phyloP scores from a whole-genome alignment of 2,888 invertebrate genomes.

The Catonia carolina region DNA sequence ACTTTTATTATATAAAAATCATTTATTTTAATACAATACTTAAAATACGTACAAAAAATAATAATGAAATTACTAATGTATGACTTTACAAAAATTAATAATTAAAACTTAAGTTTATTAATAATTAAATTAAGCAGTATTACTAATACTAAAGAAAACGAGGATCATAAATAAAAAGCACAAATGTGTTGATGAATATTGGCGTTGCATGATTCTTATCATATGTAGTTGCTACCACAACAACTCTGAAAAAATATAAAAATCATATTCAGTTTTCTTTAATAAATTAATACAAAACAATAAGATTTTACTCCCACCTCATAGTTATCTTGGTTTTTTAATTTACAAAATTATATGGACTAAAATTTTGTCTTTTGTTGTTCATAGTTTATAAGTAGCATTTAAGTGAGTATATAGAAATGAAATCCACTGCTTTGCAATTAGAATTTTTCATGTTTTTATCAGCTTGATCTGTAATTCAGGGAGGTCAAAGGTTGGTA shows the following conservation, averaged over 20 bases:
- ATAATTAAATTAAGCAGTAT: too few relatives aligned
- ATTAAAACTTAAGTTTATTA: too few relatives aligned
- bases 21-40: too few relatives aligned
- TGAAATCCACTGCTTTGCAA: too few relatives aligned
- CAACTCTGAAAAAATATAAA: conserved; percentile 16
- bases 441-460: neutral
- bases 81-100: too few relatives aligned
- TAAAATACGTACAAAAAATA: too few relatives aligned
- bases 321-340: neutral
- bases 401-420: too few relatives aligned
- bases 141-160: too few relatives aligned
- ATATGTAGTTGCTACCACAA: conserved; percentile 14
- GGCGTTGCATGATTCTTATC: conserved; percentile 11
- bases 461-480: neutral
- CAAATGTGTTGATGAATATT: conserved; percentile 10
- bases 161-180: conserved; percentile 15
- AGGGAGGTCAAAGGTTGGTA: too few relatives aligned
- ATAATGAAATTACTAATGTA: too few relatives aligned
- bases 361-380: neutral
- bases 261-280: neutral
- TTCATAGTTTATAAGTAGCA: neutral
- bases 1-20: too few relatives aligned
- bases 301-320: neutral
- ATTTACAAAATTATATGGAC: neutral
- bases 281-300: neutral